phyloP scores from a whole-genome alignment of 2,797 vertebrate genomes.

The Fundulus diaphanus region DNA sequence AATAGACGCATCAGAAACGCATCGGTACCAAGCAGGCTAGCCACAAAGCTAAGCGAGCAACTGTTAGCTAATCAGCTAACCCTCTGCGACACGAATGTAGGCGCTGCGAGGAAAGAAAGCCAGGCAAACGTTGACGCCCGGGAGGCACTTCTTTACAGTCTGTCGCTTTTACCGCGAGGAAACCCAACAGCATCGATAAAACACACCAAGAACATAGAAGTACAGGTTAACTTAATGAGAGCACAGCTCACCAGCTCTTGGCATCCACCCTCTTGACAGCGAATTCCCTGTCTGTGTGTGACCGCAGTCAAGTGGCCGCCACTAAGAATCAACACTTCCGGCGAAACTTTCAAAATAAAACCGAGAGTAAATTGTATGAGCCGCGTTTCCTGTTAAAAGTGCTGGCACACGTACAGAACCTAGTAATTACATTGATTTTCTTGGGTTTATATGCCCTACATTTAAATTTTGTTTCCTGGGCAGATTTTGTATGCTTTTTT shows the following conservation, averaged over 20 bases:
- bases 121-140: constrained; percentile 21
- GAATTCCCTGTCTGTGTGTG: constrained; percentile 76
- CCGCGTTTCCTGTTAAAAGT: background rate
- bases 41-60: constrained; percentile 66
- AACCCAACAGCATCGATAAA: constrained; percentile 20
- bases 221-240: constrained; percentile 58
- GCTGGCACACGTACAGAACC: too few species aligned
- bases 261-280: constrained; percentile 86
- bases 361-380: background rate
- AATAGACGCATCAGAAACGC: constrained; percentile 49
- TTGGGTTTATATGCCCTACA: background rate
- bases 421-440: background rate
- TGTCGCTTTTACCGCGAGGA: background rate
- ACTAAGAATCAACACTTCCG: constrained; percentile 46
- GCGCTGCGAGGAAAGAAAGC: constrained; percentile 17
- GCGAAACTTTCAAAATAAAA: constrained; percentile 59
- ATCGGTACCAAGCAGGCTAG: constrained; percentile 48
- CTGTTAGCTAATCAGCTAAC: constrained; percentile 69
- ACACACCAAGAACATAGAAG: constrained; percentile 11
- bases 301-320: constrained; percentile 8
- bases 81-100: constrained; percentile 78
- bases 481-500: too few species aligned
- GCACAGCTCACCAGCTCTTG: constrained; percentile 82
- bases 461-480: background rate
- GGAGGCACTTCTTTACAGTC: background rate